These are phyloP conservation scores for Aphis craccivora DNA, from an alignment of 1,140 invertebrate genomes.

Conservation along the genomic window DNA sequence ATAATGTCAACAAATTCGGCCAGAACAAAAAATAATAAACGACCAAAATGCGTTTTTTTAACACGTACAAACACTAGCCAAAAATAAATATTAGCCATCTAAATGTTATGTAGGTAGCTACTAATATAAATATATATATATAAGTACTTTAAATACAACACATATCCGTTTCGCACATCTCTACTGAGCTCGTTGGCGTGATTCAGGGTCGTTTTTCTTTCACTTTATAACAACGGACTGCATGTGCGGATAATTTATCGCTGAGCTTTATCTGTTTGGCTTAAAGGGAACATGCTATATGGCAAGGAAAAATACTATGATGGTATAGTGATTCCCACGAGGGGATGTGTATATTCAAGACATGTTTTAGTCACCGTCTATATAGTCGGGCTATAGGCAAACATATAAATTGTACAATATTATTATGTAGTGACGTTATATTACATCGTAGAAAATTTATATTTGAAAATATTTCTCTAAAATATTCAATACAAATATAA, in stretches of 20 bases:
- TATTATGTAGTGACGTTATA: not conserved
- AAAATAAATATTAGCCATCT: not conserved
- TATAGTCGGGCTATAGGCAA: not conserved
- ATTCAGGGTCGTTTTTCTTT: conserved; percentile 22
- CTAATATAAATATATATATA: not conserved
- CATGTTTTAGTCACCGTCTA: not conserved
- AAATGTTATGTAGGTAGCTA: not conserved
- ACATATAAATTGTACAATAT: not conserved
- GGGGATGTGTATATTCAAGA: not conserved
- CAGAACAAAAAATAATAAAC: not conserved
- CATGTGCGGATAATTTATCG: not conserved
- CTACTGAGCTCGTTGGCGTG: not conserved
- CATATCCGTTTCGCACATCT: not conserved
- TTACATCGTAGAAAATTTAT: not conserved
- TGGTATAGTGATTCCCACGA: not conserved
- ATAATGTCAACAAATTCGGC: not conserved
- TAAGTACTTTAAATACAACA: conserved; percentile 3
- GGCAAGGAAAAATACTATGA: not conserved
- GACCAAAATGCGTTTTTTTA: not conserved
- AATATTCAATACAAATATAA: not conserved
- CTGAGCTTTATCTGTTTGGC: not conserved
- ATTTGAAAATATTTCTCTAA: not conserved
- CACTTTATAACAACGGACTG: not conserved
- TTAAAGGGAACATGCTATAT: not conserved
- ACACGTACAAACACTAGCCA: not conserved